Base-by-base conservation (phyloP, 1,140 invertebrate genomes). In the Microvelia longipes region DNA sequence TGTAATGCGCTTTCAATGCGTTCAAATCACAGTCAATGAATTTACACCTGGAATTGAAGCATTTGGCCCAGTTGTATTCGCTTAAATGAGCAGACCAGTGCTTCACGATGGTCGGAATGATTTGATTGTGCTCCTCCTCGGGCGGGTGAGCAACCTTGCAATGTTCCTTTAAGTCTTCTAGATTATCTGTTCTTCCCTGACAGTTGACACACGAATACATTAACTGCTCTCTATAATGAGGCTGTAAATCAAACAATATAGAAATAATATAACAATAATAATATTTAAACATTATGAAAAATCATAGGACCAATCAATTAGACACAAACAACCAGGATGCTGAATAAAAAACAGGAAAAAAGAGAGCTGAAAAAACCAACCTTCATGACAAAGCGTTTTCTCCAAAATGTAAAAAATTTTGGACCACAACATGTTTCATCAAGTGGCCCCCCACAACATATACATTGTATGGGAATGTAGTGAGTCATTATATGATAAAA, bases 211-310 rank as follows among this genome's bases (percentile, higher is more conserved):
- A 69, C 2, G n/a, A 24, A 27, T 24, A 35, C 15, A 27, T 30
- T 27, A 66, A 66, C 24, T 66, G 11, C 1, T n/a, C 24, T n/a
- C 29, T 26, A 24, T 63, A 30, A 19, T n/a, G 11, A 29, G 29
- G 28, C 69, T 69, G 64, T 11, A 69, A 69, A 35, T 63, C 25
- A 63, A 19, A 65, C 28, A 61, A 65, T 25, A 65, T n/a, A 35
- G 24, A 13, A 1, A 67, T 19, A 68, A n/a, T n/a, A n/a, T n/a
- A 50, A 50, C 35, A 50, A 50, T 50, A 50, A 50, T 50, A 19
- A 50, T 50, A n/a, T n/a, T n/a, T n/a, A n/a, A n/a, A n/a, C n/a
- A 50, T 50, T 50, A 11, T 50, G 35, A 50, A 50, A 50, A 11
- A 50, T 50, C 5, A 50, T 50, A 50, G 35, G 35, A n/a, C n/a